A percentile compares a stretch with the other conserved stretches of the same genome.
Evolutionary conservation across 37 sponge, comb jelly and placozoan genomes (phyloP).

Genomic region (Dysidea cf. avara): DNA sequence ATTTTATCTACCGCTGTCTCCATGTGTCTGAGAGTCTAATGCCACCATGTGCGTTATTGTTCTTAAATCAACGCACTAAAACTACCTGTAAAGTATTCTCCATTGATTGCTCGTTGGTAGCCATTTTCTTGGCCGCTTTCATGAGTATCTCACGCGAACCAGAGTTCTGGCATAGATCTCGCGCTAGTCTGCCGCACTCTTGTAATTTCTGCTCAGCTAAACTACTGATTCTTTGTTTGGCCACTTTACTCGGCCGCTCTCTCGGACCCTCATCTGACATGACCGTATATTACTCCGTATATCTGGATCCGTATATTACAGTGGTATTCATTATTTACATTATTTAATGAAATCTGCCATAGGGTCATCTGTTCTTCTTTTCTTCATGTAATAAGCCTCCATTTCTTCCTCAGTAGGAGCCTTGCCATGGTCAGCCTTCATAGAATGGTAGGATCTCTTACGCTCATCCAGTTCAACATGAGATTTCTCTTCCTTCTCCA

Average conservation of each 20-base stretch:
- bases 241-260: constrained; percentile 35
- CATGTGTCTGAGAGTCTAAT: too few species aligned
- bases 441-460: constrained; percentile 92
- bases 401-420: constrained; percentile 95
- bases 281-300: too few species aligned
- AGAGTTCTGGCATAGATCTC: constrained; percentile 32
- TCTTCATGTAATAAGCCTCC: constrained; percentile 81
- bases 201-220: constrained; percentile 27
- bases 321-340: too few species aligned
- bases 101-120: constrained; percentile 38
- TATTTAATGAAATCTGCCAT: too few species aligned
- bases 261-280: neutral
- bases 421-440: constrained; percentile 60
- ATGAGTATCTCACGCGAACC: constrained; percentile 43
- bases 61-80: too few species aligned
- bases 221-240: constrained; percentile 23
- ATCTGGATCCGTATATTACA: too few species aligned
- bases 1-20: too few species aligned
- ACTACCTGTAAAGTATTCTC: constrained; percentile 45
- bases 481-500: constrained; percentile 57
- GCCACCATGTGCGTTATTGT: too few species aligned
- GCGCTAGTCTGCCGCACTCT: constrained; percentile 35
- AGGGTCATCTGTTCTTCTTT: constrained; percentile 80
- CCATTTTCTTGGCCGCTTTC: constrained; percentile 51
- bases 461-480: constrained; percentile 73